Evolutionary conservation across 1,140 invertebrate species (phyloP).

Genomic region (Brachionus sp.): DNA sequence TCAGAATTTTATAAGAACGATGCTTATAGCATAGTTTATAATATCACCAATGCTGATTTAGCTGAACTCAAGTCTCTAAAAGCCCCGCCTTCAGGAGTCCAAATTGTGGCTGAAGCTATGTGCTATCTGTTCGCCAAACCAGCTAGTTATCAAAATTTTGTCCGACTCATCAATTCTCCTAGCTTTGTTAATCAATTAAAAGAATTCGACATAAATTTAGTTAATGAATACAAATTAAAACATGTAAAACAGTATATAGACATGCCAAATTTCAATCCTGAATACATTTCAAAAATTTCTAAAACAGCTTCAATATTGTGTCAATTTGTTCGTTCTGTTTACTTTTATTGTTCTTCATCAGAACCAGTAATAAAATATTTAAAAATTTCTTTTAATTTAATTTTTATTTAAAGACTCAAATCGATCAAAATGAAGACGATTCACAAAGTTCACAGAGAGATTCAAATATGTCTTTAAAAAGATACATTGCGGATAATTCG

Average conservation of each 20-base stretch:
- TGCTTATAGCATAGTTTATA: background rate
- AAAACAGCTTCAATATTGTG: background rate
- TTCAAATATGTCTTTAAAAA: background rate
- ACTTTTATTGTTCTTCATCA: background rate
- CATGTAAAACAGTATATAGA: background rate
- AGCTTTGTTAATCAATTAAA: background rate
- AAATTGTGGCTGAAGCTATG: slow-evolving; percentile 8
- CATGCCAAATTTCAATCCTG: background rate
- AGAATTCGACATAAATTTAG: background rate
- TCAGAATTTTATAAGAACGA: background rate
- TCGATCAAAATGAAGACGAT: background rate
- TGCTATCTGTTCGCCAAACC: background rate
- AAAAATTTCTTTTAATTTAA: background rate
- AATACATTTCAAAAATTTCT: background rate
- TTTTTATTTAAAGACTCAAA: background rate
- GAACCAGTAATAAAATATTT: background rate
- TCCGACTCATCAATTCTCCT: background rate
- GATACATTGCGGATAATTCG: background rate
- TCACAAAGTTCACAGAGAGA: background rate
- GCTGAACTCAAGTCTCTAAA: background rate
- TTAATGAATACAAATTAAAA: background rate
- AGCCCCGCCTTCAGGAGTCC: background rate
- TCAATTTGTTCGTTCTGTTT: background rate
- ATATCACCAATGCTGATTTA: background rate
- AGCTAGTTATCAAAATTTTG: background rate